Base-by-base conservation (phyloP, 2,888 invertebrate species). In the Oconnorella tubifera region DNA sequence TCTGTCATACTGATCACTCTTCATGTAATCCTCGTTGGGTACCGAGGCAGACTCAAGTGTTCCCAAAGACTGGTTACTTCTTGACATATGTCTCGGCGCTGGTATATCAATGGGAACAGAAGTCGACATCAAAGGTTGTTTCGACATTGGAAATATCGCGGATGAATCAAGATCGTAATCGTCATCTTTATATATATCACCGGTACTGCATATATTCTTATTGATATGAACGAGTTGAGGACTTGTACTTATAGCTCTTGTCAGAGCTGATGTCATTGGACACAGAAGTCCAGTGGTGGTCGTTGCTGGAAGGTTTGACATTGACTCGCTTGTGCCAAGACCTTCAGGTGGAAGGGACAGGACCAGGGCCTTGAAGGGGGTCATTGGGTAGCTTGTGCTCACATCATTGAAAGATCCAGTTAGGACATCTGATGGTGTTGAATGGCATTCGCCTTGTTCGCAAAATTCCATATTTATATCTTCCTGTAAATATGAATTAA, bases 311-410 rank as follows among this genome's bases (percentile, higher is more conserved):
- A 51, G 10, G n/a, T 50, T 2, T 23, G 48, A 25, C 60, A 50
- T 1, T 25, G 50, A 60, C 50, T 60, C 60, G n/a, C 60, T 60
- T 23, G 49, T 33, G 50, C 60, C 60, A 32, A 60, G 48, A 3
- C 50, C 29, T 4, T 60, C 60, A 3, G 59, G 59, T 19, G 59
- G 32, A 14, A 59, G 50, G 4, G 2, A 28, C 49, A 14, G 19
- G 1, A 32, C 14, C 4, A 23, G n/a, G 50, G 1, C 28, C 29
- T 60, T 60, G 51, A 3, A 51, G 2, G 60, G 31, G 25, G 27
- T 33, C 33, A 32, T 33, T 33, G 32, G 40, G 29, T 10, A 56
- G 1, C 1, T 19, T 14, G n/a, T 31, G 25, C 56, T 32, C 25
- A 31, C 29, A 29, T 56, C 56, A 32, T 14, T 23, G 56, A 10